A percentile compares a stretch with the other conserved stretches of the same genome.
These are phyloP conservation scores for Dynastes hyllus DNA, from an alignment of 2,888 invertebrate genomes.

Conservation along the genomic window DNA sequence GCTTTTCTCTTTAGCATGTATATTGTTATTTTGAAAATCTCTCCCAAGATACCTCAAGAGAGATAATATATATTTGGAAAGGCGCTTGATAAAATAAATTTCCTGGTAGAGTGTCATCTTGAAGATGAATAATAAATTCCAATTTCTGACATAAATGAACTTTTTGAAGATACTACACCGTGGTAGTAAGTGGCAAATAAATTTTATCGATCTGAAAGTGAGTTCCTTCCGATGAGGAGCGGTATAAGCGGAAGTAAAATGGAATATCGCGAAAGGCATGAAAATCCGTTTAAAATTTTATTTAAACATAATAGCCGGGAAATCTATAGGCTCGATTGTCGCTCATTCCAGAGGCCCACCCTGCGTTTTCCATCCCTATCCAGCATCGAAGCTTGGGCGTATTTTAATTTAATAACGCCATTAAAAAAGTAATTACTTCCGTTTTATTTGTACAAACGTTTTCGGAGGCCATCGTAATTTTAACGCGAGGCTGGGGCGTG, in stretches of 20 bases:
- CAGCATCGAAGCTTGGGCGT: conserved; percentile 36
- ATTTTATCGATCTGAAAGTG: conserved; percentile 23
- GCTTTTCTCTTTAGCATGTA: no score
- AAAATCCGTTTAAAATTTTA: conserved; percentile 39
- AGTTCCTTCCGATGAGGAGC: no score
- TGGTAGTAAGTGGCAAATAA: conserved; percentile 26
- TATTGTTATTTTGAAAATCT: no score
- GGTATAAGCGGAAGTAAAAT: conserved; percentile 4
- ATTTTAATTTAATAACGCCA: conserved; percentile 49
- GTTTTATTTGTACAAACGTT: conserved; percentile 50
- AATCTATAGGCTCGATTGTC: conserved; percentile 26
- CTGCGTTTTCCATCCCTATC: neutral
- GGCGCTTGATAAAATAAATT: neutral
- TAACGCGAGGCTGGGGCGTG: conserved; percentile 21
- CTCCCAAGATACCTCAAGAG: neutral
- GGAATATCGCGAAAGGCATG: conserved; percentile 22
- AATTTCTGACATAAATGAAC: conserved; percentile 32
- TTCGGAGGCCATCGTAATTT: conserved; percentile 42
- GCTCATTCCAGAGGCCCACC: neutral
- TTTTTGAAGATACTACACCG: conserved; percentile 5
- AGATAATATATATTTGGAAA: conserved; percentile 1
- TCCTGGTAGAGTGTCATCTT: neutral
- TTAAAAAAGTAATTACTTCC: conserved; percentile 52
- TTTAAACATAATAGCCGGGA: conserved; percentile 41
- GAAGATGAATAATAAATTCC: conserved; percentile 26